Evolutionary conservation across 2,888 invertebrate genomes (phyloP).

Genomic region (Cactoblastis cactorum): DNA sequence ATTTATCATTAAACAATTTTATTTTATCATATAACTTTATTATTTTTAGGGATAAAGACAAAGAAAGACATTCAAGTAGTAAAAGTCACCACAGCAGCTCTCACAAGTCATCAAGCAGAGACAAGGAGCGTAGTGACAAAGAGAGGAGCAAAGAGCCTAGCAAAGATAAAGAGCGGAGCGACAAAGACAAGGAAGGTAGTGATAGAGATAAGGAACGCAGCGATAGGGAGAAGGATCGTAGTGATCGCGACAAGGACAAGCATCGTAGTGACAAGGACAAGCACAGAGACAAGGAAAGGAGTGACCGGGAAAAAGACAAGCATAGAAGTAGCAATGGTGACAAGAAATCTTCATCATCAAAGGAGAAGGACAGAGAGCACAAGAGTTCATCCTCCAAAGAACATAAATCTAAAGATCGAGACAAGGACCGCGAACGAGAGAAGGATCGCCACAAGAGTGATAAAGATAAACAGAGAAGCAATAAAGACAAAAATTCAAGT

Average conservation of each 20-base stretch:
- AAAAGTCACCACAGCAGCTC: slow-evolving; percentile 75
- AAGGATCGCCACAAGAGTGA: slow-evolving; percentile 66
- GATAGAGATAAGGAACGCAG: slow-evolving; percentile 44
- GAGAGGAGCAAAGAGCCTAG: slow-evolving; percentile 34
- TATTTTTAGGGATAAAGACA: slow-evolving; percentile 68
- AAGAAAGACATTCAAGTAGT: slow-evolving; percentile 75
- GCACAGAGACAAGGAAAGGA: slow-evolving; percentile 58
- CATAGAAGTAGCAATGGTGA: slow-evolving; percentile 48
- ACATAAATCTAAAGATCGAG: slow-evolving; percentile 64
- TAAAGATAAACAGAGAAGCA: slow-evolving; percentile 61
- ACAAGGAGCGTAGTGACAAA: slow-evolving; percentile 67
- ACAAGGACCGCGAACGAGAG: slow-evolving; percentile 47
- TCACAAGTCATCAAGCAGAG: slow-evolving; percentile 74
- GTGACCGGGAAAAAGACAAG: slow-evolving; percentile 56
- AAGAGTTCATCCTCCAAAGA: slow-evolving; percentile 68
- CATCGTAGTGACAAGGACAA: slow-evolving; percentile 59
- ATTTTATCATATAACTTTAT: no score
- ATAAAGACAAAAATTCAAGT: slow-evolving; percentile 67
- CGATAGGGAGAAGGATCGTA: slow-evolving; percentile 57
- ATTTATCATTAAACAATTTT: slow-evolving; percentile 17
- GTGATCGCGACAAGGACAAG: slow-evolving; percentile 64
- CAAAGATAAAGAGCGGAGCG: slow-evolving; percentile 56
- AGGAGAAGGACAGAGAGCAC: slow-evolving; percentile 37
- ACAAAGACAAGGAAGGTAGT: slow-evolving; percentile 41
- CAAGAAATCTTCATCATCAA: slow-evolving; percentile 51